Percentiles rank a stretch among this genome's conserved stretches.
phyloP scores from a whole-genome alignment of 2,888 invertebrate genomes.

The Epinotia brunnichana region DNA sequence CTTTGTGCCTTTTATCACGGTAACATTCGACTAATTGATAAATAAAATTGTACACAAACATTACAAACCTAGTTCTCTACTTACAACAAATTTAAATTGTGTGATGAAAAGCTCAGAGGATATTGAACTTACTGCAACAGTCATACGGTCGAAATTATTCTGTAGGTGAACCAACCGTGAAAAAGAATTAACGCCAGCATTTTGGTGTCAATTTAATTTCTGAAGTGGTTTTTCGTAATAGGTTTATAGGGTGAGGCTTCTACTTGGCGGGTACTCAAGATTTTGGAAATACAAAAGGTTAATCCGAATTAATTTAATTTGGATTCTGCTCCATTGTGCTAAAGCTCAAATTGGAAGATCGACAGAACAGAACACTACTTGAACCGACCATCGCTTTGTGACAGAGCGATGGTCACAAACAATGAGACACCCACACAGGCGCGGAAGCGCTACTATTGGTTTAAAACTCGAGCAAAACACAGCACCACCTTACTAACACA shows the following conservation, averaged over 20 bases:
- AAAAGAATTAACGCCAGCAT: conserved; percentile 23
- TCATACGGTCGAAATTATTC: conserved; percentile 2
- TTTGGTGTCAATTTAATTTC: conserved; percentile 30
- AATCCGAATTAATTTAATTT: not conserved
- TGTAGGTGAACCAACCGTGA: conserved; percentile 18
- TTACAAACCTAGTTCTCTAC: not conserved
- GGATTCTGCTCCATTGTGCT: not conserved
- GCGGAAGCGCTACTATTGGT: conserved; percentile 55
- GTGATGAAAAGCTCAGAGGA: not conserved
- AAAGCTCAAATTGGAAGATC: not conserved
- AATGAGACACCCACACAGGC: conserved; percentile 61
- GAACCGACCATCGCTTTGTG: conserved; percentile 22
- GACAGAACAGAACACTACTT: conserved; percentile 12
- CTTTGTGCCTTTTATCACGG: not conserved
- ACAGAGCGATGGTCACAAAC: conserved; percentile 53
- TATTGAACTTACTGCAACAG: not conserved
- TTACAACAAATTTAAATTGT: conserved; percentile 25
- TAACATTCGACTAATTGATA: conserved; percentile 13
- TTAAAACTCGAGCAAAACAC: conserved; percentile 63
- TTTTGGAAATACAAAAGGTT: conserved; percentile 3
- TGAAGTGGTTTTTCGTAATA: conserved; percentile 11
- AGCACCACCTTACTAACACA: conserved; percentile 35
- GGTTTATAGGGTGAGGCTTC: not conserved
- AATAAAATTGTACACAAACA: conserved; percentile 13
- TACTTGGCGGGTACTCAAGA: not conserved